Evolutionary conservation across 2,888 invertebrate species (phyloP).

Genomic region (Tetranychus piercei): DNA sequence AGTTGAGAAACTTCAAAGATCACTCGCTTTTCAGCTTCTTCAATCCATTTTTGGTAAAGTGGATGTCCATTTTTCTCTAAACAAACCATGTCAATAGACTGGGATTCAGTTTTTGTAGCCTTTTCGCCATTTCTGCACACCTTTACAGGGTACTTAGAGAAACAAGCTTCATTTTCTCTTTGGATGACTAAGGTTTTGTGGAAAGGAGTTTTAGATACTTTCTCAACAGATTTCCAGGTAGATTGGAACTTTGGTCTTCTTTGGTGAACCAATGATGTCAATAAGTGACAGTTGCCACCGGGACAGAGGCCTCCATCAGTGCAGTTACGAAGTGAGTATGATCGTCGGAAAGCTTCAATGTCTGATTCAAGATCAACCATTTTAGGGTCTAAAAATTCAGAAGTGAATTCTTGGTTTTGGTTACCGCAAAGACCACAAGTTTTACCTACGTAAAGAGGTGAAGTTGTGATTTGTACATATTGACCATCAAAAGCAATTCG

Average conservation of each 20-base stretch:
- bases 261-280: no score
- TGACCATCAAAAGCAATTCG: constrained; percentile 23
- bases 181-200: background rate
- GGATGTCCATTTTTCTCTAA: background rate
- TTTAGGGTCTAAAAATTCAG: constrained; percentile 22
- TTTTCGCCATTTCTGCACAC: background rate
- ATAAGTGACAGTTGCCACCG: no score
- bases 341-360: constrained; percentile 18
- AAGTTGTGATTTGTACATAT: constrained; percentile 22
- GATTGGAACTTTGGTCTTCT: no score
- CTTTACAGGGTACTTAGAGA: background rate
- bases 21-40: background rate
- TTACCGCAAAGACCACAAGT: constrained; percentile 26
- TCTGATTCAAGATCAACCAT: constrained; percentile 19
- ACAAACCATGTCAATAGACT: constrained; percentile 10
- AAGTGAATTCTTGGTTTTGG: constrained; percentile 23
- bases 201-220: no score
- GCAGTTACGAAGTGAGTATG: background rate
- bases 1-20: background rate
- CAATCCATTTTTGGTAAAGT: background rate
- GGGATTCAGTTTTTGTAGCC: background rate
- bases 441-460: constrained; percentile 22
- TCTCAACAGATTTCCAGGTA: no score
- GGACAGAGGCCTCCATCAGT: no score
- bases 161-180: background rate